A percentile compares a stretch with the other conserved stretches of the same genome.
phyloP scores from a whole-genome alignment of 2,113 vertebrate species.

The Heterotilapia buettikoferi region DNA sequence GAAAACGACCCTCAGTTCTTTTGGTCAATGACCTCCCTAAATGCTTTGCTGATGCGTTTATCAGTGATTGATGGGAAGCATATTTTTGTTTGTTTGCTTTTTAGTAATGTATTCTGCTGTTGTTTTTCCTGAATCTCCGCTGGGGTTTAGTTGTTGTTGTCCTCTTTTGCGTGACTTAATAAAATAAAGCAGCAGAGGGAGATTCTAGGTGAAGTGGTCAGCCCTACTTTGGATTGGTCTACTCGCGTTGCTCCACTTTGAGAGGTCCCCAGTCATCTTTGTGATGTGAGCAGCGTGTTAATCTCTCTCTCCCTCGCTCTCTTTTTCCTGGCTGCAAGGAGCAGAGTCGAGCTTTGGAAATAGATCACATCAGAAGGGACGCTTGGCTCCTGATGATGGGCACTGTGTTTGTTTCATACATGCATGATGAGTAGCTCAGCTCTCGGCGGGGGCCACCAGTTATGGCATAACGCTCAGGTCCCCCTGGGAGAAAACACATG shows the following conservation, averaged over 20 bases:
- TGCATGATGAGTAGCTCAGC: constrained; percentile 57
- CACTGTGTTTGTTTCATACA: constrained; percentile 59
- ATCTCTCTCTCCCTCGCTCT: constrained; percentile 18
- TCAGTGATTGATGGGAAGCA: neutral
- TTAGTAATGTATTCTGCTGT: neutral
- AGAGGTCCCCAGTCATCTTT: constrained; percentile 63
- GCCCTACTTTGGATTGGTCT: constrained; percentile 63
- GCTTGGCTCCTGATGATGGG: constrained; percentile 52
- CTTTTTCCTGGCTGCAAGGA: constrained; percentile 52
- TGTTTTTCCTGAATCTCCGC: neutral
- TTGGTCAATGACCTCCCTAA: accelerated
- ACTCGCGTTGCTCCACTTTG: constrained; percentile 69
- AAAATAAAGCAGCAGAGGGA: constrained; percentile 48
- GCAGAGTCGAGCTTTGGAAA: constrained; percentile 61
- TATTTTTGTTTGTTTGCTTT: neutral
- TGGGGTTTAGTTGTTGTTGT: constrained; percentile 25
- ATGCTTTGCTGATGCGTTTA: neutral
- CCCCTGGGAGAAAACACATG: constrained; percentile 32
- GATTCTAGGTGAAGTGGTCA: constrained; percentile 54
- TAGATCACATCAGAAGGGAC: constrained; percentile 70
- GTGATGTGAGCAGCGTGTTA: constrained; percentile 51
- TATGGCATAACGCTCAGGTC: constrained; percentile 25
- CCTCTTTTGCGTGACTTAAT: constrained; percentile 66
- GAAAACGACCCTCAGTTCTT: neutral
- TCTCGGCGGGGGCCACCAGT: constrained; percentile 42